Base-by-base conservation (phyloP, 2,888 invertebrate species). In the Sarcophaga subvicina region DNA sequence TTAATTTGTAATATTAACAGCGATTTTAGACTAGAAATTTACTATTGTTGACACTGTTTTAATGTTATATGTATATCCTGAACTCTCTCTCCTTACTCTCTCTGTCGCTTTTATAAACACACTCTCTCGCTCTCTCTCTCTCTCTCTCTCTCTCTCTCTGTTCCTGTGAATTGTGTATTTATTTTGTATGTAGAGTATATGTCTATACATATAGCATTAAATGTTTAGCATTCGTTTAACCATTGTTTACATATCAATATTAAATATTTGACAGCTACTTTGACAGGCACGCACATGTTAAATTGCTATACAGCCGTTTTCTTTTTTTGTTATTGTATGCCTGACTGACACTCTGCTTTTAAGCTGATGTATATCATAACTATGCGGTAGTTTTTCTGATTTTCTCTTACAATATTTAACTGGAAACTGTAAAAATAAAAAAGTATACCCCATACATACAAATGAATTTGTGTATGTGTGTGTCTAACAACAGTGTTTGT, bases 231-330 rank as follows among this genome's bases (percentile, higher is more conserved):
- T 37, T 37, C 37, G 37, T 37, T 66, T 80, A 66, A 14, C 27
- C 49, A 63, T 80, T 85, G 81, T 85, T 85, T 85, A 82, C 81
- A 77, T 80, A 79, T 45, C 37, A 37, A 66, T 63, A 59, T 72
- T 62, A 59, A 78, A 71, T 60, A 45, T 84, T 83, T 80, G 79
- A 80, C 85, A 84, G 62, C 22, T 76, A 27, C 66, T 75, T 79
- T 69, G 71, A 66, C 49, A 76, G 72, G 63, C 80, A 85, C 77
- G 71, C 83, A 83, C 85, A 87, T 80, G 85, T 81, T 79, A 81
- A 83, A 67, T 62, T 78, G 63, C 17, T 59, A 17, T 45, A 37
- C 37, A 37, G 37, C 0, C 8, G 3, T 49, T 59, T 20, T 47
- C 54, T 22, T 73, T 64, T 75, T 67, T 54, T 63, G 17, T 66